Base-by-base conservation (phyloP, 1,140 invertebrate genomes). In the Linepithema humile region DNA sequence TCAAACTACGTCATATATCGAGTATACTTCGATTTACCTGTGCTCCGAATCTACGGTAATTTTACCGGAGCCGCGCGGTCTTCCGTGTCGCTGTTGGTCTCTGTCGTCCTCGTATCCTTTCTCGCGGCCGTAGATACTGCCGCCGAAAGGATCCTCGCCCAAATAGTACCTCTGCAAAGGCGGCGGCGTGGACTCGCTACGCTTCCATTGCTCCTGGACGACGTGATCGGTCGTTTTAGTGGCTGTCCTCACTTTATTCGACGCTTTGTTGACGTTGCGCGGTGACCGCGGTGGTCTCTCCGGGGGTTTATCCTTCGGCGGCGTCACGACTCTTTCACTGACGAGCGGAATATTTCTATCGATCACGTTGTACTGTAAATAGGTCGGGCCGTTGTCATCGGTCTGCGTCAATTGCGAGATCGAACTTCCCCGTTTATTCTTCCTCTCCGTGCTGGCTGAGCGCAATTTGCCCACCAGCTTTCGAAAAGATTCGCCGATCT, bases 141-240 rank as follows among this genome's bases (percentile, higher is more conserved):
- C 97, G 38, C 96, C 96, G 91, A 97, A 97, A 4, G 97, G 97
- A 95, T 97, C 97, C 93, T 98, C 97, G 12, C 97, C 97, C 48
- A 97, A 95, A 91, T 98, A 97, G 93, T 97, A 98, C 74, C 96
- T 95, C 89, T 97, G 96, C 55, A 96, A 93, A 0, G 96, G 96
- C 83, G 94, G 94, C 0, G 92, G 91, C 3, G 95, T 94, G 23
- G 94, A 94, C 82, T 91, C 89, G 80, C 89, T 90, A 43, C 86
- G 88, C 45, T 92, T 87, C 82, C 88, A 87, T 20, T 90, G 88
- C 9, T 91, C 90, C 32, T 87, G 78, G 0, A 20, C 15, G 0
- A 77, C 40, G 1, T 85, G 73, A 40, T 83, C 83, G 29, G 80
- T 64, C 17, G 45, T 83, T 5, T 26, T 57, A 0, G 40, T 72